Conservation (phyloP, 2,797 vertebrate genomes). For the Chelonia mydas region DNA sequence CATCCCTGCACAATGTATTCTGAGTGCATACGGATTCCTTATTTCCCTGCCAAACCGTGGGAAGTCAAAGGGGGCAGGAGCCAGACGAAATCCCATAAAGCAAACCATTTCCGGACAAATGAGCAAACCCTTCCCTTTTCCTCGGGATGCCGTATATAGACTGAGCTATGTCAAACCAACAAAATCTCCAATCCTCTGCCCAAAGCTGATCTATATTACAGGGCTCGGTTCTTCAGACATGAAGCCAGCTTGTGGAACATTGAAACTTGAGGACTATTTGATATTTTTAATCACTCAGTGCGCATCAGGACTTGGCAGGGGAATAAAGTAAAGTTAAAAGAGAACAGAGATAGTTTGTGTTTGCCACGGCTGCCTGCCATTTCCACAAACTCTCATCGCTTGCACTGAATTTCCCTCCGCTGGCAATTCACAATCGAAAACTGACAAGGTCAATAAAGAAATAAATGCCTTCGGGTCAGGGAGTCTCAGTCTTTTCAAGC, state of each 20-base stretch:
- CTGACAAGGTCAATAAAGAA: background rate
- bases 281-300: slow-evolving; percentile 60
- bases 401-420: slow-evolving; percentile 78
- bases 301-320: slow-evolving; percentile 75
- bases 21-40: fast-evolving
- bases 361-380: slow-evolving; percentile 67
- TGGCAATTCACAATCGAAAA: slow-evolving; percentile 68
- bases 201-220: slow-evolving; percentile 32
- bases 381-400: slow-evolving; percentile 77
- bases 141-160: background rate
- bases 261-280: background rate
- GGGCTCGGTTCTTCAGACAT: slow-evolving; percentile 47
- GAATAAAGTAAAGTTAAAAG: slow-evolving; percentile 79
- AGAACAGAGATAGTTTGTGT: slow-evolving; percentile 58
- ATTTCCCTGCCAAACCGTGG: fast-evolving
- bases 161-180: fast-evolving
- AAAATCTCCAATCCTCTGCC: background rate
- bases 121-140: background rate
- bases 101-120: fast-evolving
- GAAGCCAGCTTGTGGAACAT: slow-evolving; percentile 53
- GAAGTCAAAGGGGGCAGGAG: background rate
- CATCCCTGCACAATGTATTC: background rate
- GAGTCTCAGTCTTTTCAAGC: fast-evolving
- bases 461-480: fast-evolving
- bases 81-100: background rate